A percentile compares a stretch with the other conserved stretches of the same genome.
These are phyloP conservation scores for Canis aureus DNA, from an alignment of 2,113 vertebrate species.

Conservation along the genomic window DNA sequence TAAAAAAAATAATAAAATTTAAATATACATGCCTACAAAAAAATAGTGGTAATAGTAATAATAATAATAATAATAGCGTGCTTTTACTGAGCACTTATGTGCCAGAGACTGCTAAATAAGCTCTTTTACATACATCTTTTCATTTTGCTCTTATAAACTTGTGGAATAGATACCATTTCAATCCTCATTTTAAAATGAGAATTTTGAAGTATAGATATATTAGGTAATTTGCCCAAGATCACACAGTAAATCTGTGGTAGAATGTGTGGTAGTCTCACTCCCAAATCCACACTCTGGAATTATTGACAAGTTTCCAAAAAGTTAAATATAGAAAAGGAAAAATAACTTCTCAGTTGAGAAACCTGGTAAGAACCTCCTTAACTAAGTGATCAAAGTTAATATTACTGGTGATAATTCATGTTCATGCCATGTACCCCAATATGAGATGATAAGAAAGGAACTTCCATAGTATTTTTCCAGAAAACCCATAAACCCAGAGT, in stretches of 20 bases:
- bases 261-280: neutral
- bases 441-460: neutral
- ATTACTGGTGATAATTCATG: neutral
- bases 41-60: neutral
- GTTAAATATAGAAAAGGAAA: neutral
- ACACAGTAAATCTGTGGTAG: neutral
- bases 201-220: neutral
- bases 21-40: neutral
- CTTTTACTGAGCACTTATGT: neutral
- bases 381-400: neutral
- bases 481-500: neutral
- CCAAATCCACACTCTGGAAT: neutral
- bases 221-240: neutral
- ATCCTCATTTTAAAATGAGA: slow-evolving; percentile 21
- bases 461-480: neutral
- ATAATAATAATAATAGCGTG: neutral
- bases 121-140: neutral
- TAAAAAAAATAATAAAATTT: neutral
- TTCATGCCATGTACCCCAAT: neutral
- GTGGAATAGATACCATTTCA: neutral
- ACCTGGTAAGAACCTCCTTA: neutral
- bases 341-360: neutral
- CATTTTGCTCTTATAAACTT: neutral
- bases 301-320: neutral
- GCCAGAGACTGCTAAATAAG: neutral